Conservation (phyloP, 2,888 invertebrate species). For the Limnephilus rhombicus region DNA sequence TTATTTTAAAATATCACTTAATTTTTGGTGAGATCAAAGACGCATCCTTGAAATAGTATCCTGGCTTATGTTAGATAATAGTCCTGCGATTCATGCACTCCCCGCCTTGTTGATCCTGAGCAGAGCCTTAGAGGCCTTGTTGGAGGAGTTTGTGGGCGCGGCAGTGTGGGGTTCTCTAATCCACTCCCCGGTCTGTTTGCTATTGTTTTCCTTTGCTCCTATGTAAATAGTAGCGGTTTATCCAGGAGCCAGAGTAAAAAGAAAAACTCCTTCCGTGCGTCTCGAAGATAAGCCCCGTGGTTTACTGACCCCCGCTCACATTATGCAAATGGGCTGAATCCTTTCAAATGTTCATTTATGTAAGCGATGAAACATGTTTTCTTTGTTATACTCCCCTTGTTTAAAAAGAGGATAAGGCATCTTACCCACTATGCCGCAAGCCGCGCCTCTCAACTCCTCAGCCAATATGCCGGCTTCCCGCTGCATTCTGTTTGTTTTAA, state of each 20-base stretch:
- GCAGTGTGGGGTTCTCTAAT: slow-evolving; percentile 50
- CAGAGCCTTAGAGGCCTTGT: neutral
- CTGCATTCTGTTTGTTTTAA: neutral
- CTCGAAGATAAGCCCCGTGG: slow-evolving; percentile 63
- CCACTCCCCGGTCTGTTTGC: slow-evolving; percentile 64
- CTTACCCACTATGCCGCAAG: neutral
- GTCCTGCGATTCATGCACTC: neutral
- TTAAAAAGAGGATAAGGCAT: slow-evolving; percentile 15
- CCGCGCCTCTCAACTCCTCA: neutral
- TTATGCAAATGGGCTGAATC: slow-evolving; percentile 65
- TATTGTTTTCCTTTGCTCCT: slow-evolving; percentile 64
- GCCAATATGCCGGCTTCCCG: neutral
- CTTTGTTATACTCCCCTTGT: slow-evolving; percentile 36
- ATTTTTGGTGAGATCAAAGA: no score
- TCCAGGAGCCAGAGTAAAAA: slow-evolving; percentile 65
- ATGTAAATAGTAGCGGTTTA: slow-evolving; percentile 65
- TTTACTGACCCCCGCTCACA: slow-evolving; percentile 63
- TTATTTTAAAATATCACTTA: no score
- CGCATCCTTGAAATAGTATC: no score
- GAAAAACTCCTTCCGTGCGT: slow-evolving; percentile 63
- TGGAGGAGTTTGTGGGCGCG: neutral
- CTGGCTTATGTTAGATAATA: neutral
- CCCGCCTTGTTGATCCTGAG: slow-evolving; percentile 17
- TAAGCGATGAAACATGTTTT: slow-evolving; percentile 63
- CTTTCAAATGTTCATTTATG: slow-evolving; percentile 65